Conservation (phyloP, 2,888 invertebrate genomes). For the Acrobasis suavella region DNA sequence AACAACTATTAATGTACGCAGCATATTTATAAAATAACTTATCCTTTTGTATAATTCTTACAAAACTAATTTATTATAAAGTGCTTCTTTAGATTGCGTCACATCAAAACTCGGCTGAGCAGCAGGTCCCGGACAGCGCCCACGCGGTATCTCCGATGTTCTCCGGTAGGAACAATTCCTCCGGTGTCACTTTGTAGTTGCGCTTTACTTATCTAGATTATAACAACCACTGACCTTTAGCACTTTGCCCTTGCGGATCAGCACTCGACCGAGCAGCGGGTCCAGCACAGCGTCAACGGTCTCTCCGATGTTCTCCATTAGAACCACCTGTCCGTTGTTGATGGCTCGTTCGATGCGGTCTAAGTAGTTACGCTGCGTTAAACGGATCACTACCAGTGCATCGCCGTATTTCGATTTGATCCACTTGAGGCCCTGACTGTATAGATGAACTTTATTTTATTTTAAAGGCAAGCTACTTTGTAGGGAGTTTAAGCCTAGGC, state of each 20-base stretch:
- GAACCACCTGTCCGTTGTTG: constrained; percentile 87
- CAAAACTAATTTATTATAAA: no score
- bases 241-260: constrained; percentile 92
- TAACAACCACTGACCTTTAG: constrained; percentile 71
- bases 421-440: constrained; percentile 95
- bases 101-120: no score
- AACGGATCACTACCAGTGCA: constrained; percentile 86
- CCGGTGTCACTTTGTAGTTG: no score
- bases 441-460: background rate
- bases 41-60: no score
- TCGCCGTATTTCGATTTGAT: constrained; percentile 94
- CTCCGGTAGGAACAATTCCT: no score
- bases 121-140: no score
- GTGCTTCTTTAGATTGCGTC: no score
- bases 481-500: no score
- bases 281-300: constrained; percentile 94
- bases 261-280: constrained; percentile 92
- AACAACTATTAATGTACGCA: no score
- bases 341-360: constrained; percentile 91
- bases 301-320: constrained; percentile 96
- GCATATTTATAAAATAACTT: no score
- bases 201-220: background rate
- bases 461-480: background rate
- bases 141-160: no score
- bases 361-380: constrained; percentile 91